A percentile compares a stretch with the other conserved stretches of the same genome.
Evolutionary conservation across 2,113 vertebrate species (phyloP).

Genomic region (Rhinolophus sinicus): DNA sequence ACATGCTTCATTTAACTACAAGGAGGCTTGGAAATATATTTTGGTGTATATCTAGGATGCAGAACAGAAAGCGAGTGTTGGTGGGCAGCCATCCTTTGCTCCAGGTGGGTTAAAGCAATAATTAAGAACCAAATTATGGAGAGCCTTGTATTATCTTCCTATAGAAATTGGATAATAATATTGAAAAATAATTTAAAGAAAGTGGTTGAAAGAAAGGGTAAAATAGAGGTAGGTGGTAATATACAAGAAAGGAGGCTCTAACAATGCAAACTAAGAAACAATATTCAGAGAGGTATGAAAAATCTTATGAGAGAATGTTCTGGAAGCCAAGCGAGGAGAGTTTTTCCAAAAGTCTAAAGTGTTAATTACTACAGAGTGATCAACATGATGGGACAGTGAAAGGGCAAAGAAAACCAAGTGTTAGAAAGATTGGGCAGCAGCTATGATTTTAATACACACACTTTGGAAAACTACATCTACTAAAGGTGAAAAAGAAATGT

Average conservation of each 20-base stretch:
- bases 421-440: background rate
- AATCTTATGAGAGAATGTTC: background rate
- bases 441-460: background rate
- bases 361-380: background rate
- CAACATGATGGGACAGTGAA: background rate
- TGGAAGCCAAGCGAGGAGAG: background rate
- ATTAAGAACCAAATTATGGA: background rate
- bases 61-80: background rate
- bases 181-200: background rate
- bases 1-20: conserved; percentile 30
- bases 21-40: background rate
- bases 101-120: background rate
- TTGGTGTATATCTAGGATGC: background rate
- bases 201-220: background rate
- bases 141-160: background rate
- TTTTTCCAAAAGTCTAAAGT: background rate
- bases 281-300: background rate
- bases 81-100: background rate
- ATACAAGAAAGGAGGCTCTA: background rate
- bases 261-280: background rate
- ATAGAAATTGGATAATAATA: background rate
- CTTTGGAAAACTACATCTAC: background rate
- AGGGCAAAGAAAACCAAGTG: background rate
- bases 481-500: background rate
- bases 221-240: background rate